Percentiles rank a stretch among this genome's conserved stretches.
These are phyloP conservation scores for Pipistrellus pygmaeus DNA, from an alignment of 2,797 vertebrate species.

Conservation along the genomic window DNA sequence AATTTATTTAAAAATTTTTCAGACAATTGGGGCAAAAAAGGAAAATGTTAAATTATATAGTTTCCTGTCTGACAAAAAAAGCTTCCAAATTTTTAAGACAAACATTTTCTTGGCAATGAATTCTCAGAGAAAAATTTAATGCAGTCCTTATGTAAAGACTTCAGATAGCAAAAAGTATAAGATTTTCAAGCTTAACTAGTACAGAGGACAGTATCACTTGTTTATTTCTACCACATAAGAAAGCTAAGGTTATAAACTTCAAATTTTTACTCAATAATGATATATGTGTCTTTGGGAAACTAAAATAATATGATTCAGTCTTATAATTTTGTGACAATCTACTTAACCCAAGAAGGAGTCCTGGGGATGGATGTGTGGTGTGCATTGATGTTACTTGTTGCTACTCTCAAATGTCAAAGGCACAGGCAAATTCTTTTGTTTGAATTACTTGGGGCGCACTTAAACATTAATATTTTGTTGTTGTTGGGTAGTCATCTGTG, in stretches of 20 bases:
- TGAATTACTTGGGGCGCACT: not conserved
- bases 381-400: not conserved
- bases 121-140: slow-evolving; percentile 51
- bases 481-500: not conserved
- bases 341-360: not conserved
- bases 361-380: not conserved
- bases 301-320: not conserved
- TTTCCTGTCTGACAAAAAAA: slow-evolving; percentile 53
- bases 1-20: slow-evolving; percentile 55
- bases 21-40: slow-evolving; percentile 16
- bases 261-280: not conserved
- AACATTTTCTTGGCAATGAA: slow-evolving; percentile 46
- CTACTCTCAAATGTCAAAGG: slow-evolving; percentile 14
- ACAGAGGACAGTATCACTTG: not conserved
- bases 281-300: not conserved
- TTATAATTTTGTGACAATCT: not conserved
- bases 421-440: not conserved
- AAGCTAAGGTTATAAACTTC: slow-evolving; percentile 1
- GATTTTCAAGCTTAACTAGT: not conserved
- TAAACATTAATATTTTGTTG: not conserved
- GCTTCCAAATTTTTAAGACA: slow-evolving; percentile 44
- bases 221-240: slow-evolving; percentile 6
- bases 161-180: not conserved
- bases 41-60: slow-evolving; percentile 47
- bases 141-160: not conserved